Conservation (phyloP, 2,888 invertebrate genomes). For the Lasiommata megera region DNA sequence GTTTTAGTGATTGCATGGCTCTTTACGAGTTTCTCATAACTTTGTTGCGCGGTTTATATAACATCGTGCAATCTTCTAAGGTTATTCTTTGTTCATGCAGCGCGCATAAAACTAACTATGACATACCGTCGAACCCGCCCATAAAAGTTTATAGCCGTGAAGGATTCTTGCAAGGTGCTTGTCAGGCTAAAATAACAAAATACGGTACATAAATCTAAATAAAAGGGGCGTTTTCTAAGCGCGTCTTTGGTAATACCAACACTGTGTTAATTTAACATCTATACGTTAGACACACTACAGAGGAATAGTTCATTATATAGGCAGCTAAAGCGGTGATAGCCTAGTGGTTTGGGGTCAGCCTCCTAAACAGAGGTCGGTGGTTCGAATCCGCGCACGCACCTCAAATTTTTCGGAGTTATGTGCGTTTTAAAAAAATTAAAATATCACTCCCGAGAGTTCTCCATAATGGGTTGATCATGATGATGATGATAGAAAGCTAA, state of each 20-base stretch:
- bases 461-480: no score
- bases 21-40: background rate
- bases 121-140: background rate
- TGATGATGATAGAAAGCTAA: no score
- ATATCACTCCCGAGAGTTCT: no score
- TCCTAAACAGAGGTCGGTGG: no score
- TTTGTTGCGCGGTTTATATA: background rate
- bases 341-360: no score
- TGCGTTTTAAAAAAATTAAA: no score
- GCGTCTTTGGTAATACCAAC: no score
- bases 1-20: background rate
- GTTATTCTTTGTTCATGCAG: slow-evolving; percentile 12
- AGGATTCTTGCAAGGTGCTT: background rate
- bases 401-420: no score
- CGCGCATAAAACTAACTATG: slow-evolving; percentile 15
- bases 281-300: no score
- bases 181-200: slow-evolving; percentile 13
- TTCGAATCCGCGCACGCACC: no score
- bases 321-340: no score
- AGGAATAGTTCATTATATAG: no score
- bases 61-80: background rate
- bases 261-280: background rate
- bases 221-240: background rate
- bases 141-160: slow-evolving; percentile 14
- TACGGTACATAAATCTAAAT: background rate